A percentile compares a stretch with the other conserved stretches of the same genome.
Conservation (phyloP, 2,888 invertebrate species). For the Patella depressa region DNA sequence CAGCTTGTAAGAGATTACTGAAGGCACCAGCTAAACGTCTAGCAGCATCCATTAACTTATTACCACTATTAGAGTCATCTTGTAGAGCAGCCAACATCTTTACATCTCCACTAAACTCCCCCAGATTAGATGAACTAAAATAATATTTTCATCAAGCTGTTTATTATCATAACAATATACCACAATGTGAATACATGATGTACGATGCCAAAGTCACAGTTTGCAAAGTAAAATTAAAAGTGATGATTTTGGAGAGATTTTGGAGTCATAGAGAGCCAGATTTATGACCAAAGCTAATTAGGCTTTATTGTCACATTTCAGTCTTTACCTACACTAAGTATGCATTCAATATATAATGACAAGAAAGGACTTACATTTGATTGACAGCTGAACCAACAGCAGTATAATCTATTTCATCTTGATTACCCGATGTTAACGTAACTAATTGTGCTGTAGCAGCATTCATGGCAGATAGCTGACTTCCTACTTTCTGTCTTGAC, state of each 20-base stretch:
- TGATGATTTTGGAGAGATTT: background rate
- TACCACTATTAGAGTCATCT: constrained; percentile 83
- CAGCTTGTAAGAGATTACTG: constrained; percentile 91
- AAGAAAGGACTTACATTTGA: constrained; percentile 78
- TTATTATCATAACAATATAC: background rate
- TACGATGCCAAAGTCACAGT: background rate
- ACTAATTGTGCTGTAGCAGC: constrained; percentile 98
- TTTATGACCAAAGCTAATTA: background rate
- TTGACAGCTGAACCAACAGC: constrained; percentile 97
- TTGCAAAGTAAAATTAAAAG: background rate
- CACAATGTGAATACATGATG: background rate
- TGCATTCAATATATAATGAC: constrained; percentile 4
- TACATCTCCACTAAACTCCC: constrained; percentile 93
- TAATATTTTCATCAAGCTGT: constrained; percentile 1
- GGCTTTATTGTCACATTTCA: no score
- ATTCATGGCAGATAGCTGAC: constrained; percentile 98
- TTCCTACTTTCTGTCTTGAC: constrained; percentile 95
- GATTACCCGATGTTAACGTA: constrained; percentile 83
- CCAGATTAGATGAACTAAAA: constrained; percentile 86
- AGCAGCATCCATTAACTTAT: constrained; percentile 91
- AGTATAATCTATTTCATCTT: constrained; percentile 91
- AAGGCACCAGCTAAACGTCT: constrained; percentile 91
- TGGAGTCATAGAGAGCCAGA: background rate
- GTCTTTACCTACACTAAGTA: no score
- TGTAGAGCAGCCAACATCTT: constrained; percentile 96